Conservation (phyloP, 2,888 invertebrate species). For the Brenthis daphne region DNA sequence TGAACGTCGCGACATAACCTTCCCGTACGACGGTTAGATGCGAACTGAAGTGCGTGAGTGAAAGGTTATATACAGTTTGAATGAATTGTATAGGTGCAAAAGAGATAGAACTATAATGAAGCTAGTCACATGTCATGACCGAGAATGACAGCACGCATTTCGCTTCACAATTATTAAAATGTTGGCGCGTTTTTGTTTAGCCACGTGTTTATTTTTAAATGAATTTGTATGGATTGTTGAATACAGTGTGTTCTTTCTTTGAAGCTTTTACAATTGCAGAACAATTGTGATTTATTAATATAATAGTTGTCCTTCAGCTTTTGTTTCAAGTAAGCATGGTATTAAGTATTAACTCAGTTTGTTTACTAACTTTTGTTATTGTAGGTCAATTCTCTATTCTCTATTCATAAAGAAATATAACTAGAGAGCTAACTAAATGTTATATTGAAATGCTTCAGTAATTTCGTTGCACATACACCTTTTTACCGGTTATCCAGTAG, state of each 20-base stretch:
- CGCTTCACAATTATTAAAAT: constrained; percentile 69
- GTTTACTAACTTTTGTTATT: background rate
- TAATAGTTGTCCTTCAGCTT: constrained; percentile 7
- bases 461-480: too few relatives aligned
- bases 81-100: constrained; percentile 50
- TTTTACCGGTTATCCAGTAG: too few relatives aligned
- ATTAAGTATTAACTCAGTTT: constrained; percentile 1
- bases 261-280: constrained; percentile 11
- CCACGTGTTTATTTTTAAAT: constrained; percentile 66
- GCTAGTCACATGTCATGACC: constrained; percentile 63
- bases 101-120: constrained; percentile 59
- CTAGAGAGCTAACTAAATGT: too few relatives aligned
- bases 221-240: constrained; percentile 38
- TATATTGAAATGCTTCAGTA: too few relatives aligned
- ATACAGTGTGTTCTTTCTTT: constrained; percentile 6
- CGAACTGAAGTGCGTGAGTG: constrained; percentile 68
- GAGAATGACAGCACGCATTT: constrained; percentile 75
- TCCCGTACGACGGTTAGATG: constrained; percentile 45
- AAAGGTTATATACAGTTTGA: constrained; percentile 56
- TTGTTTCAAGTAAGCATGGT: background rate
- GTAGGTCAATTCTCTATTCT: too few relatives aligned
- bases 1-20: constrained; percentile 47
- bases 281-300: constrained; percentile 5
- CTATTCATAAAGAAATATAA: too few relatives aligned
- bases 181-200: constrained; percentile 73